Evolutionary conservation across 2,797 vertebrate species (phyloP).

Genomic region (Tapirus indicus): DNA sequence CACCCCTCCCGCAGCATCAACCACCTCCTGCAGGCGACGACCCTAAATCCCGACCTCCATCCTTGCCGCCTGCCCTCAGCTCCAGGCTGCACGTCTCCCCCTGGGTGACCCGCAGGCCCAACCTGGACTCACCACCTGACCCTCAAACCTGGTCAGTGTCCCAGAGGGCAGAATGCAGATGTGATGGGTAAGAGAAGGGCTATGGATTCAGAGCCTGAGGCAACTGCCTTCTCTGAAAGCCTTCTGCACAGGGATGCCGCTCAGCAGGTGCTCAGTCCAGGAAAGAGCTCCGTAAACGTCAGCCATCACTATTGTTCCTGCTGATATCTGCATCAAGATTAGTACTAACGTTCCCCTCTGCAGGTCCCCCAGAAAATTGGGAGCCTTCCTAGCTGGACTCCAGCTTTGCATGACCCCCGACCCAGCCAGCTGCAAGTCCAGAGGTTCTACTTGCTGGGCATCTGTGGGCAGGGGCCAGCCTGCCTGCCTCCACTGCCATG

Average conservation of each 20-base stretch:
- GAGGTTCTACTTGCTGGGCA: background rate
- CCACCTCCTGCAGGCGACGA: background rate
- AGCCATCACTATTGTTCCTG: no score
- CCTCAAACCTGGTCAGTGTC: background rate
- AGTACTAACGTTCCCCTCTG: background rate
- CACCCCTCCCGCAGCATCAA: background rate
- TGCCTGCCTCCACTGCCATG: background rate
- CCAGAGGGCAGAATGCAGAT: background rate
- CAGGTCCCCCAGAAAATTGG: background rate
- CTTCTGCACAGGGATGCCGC: background rate
- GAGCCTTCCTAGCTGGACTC: background rate
- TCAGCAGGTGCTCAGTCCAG: background rate
- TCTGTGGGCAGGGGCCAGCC: fast-evolving
- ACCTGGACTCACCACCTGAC: background rate
- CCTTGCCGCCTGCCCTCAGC: background rate
- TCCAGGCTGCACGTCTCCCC: background rate
- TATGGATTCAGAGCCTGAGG: background rate
- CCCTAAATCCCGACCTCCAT: background rate
- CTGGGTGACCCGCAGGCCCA: background rate
- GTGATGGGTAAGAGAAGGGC: background rate
- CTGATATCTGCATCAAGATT: background rate
- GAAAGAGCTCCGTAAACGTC: background rate
- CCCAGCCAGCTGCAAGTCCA: background rate
- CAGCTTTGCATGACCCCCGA: background rate
- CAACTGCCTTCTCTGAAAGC: background rate